Evolutionary conservation across 2,113 vertebrate genomes (phyloP).

Genomic region (Pituophis catenifer): DNA sequence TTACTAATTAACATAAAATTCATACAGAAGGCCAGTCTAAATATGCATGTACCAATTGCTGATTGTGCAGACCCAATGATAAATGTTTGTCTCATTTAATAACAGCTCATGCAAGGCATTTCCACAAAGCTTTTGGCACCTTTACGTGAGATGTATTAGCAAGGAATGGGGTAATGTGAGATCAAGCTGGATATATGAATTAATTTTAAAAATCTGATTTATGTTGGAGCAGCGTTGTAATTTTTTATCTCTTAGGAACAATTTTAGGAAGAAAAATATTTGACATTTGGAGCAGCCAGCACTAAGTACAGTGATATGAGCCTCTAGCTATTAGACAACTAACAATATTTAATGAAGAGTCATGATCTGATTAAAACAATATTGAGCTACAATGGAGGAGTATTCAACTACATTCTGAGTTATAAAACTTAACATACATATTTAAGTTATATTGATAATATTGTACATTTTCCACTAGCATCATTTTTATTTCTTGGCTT

Average conservation of each 20-base stretch:
- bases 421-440: neutral
- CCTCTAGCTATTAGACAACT: neutral
- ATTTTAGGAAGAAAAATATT: neutral
- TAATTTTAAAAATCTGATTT: neutral
- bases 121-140: neutral
- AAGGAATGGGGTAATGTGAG: neutral
- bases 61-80: neutral
- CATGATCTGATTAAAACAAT: neutral
- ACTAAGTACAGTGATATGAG: neutral
- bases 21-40: neutral
- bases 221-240: neutral
- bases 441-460: neutral
- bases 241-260: neutral
- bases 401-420: neutral
- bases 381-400: neutral
- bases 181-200: neutral
- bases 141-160: neutral
- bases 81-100: neutral
- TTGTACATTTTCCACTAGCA: neutral
- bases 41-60: neutral
- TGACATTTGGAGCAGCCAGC: neutral
- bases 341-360: neutral
- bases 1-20: neutral
- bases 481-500: neutral
- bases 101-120: neutral